phyloP scores from a whole-genome alignment of 2,797 vertebrate species.

The Xenops minutus region DNA sequence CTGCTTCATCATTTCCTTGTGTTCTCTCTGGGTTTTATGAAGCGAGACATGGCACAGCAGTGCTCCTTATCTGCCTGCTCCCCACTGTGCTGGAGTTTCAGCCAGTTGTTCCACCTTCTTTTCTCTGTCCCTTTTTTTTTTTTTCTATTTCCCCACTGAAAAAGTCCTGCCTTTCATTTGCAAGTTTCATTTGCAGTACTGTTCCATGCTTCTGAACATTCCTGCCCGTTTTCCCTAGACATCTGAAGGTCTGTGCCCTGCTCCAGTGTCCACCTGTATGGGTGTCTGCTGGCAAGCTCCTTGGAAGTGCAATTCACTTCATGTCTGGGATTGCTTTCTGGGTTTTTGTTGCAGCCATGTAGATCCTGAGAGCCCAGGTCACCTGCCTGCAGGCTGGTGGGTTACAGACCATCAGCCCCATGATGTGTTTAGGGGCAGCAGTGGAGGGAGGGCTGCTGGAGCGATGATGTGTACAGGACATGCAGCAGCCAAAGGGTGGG shows the following conservation, averaged over 20 bases:
- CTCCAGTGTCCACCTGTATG: background rate
- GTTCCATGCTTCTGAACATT: background rate
- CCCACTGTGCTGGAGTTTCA: background rate
- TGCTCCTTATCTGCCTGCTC: background rate
- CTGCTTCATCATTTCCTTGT: background rate
- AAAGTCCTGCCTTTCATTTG: background rate
- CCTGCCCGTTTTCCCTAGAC: background rate
- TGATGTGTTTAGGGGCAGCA: accelerated
- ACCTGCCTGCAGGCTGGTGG: no score
- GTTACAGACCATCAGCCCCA: background rate
- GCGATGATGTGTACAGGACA: background rate
- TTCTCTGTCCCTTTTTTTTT: background rate
- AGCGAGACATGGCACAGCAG: background rate
- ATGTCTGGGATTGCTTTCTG: background rate
- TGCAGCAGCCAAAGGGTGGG: background rate
- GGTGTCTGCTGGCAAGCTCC: accelerated
- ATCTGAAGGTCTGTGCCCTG: background rate
- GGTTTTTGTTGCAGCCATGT: background rate
- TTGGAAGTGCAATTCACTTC: background rate
- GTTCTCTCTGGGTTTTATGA: background rate
- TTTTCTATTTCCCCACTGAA: background rate
- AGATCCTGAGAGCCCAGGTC: background rate
- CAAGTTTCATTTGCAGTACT: background rate
- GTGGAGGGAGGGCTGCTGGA: background rate
- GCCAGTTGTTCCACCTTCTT: background rate